phyloP scores from a whole-genome alignment of 2,113 vertebrate genomes.

The Elaphurus davidianus region DNA sequence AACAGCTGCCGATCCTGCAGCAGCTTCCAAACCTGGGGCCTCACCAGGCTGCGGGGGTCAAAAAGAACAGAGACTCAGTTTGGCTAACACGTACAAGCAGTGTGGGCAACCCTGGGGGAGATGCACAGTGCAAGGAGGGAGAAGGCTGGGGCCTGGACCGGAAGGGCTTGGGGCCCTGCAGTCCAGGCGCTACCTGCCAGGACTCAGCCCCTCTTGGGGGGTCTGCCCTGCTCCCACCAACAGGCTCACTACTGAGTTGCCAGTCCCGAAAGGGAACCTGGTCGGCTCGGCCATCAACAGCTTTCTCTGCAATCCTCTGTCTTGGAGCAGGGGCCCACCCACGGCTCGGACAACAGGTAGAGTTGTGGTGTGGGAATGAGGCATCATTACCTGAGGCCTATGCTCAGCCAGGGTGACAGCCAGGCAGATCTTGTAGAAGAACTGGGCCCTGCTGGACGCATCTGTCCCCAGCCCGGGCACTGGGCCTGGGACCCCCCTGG shows the following conservation, averaged over 20 bases:
- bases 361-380: not conserved
- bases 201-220: not conserved
- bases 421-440: not conserved
- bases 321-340: not conserved
- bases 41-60: not conserved
- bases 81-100: not conserved
- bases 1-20: not conserved
- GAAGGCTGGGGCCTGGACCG: not conserved
- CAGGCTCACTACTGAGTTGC: not conserved
- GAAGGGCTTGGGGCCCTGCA: not conserved
- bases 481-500: not conserved
- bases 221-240: not conserved
- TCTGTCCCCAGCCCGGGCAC: not conserved
- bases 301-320: not conserved
- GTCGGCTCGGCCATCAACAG: not conserved
- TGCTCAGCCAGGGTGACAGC: not conserved
- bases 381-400: not conserved
- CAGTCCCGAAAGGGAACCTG: not conserved
- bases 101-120: too few species aligned
- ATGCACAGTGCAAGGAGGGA: accelerated
- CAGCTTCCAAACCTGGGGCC: not conserved
- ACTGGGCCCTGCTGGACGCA: not conserved
- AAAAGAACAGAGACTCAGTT: not conserved
- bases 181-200: accelerated
- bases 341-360: accelerated